phyloP scores from a whole-genome alignment of 2,888 invertebrate species.

The Euclidia mi region DNA sequence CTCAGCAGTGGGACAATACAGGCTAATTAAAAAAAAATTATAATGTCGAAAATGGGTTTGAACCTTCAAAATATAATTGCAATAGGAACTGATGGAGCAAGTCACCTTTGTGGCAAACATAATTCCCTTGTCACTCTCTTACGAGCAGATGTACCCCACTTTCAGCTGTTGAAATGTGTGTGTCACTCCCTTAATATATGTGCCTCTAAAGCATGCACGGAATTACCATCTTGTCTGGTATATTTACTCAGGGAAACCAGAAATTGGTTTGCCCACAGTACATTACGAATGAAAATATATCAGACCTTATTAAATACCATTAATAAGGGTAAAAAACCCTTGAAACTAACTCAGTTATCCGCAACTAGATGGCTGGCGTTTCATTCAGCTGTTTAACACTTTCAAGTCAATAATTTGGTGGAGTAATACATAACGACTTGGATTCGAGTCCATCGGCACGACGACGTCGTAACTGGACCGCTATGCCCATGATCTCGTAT shows the following conservation, averaged over 20 bases:
- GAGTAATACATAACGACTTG: too few species aligned
- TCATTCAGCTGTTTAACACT: too few species aligned
- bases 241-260: constrained; percentile 43
- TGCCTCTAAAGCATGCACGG: neutral
- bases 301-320: neutral
- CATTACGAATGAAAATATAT: constrained; percentile 27
- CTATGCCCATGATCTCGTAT: too few species aligned
- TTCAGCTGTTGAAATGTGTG: constrained; percentile 30
- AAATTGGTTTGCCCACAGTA: constrained; percentile 38
- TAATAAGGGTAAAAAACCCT: too few species aligned
- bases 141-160: constrained; percentile 28
- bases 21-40: too few species aligned
- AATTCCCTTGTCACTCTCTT: constrained; percentile 30
- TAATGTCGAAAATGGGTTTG: too few species aligned
- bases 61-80: constrained; percentile 30
- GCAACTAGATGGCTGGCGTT: neutral
- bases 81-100: constrained; percentile 38
- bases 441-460: too few species aligned
- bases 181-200: constrained; percentile 17
- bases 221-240: constrained; percentile 31
- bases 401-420: too few species aligned
- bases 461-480: too few species aligned
- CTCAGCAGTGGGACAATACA: too few species aligned
- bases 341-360: neutral
- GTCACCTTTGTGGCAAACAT: constrained; percentile 30